Base-by-base conservation (phyloP, 2,888 invertebrate species). In the Physocephala rufipes region DNA sequence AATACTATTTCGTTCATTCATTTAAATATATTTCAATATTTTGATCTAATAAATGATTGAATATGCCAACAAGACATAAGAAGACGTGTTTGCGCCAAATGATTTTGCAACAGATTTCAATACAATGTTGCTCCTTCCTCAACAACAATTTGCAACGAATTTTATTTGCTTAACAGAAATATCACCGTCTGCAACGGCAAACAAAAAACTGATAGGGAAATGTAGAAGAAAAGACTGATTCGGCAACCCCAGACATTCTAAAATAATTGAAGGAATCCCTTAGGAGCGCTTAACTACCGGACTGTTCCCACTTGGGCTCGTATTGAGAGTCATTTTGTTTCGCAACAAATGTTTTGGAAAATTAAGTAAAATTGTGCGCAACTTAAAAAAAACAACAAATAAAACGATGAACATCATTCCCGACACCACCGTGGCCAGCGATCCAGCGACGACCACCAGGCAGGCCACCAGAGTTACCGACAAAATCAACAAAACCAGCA, bases 281-380 rank as follows among this genome's bases (percentile, higher is more conserved):
- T 28, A 2, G 15, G 26, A 2, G 3, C 28, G 21, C 26, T 26
- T 12, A 28, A n/a, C 26, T 7, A 2, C 21, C 47, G 15, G 26
- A 21, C 26, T 16, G 24, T 63, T 47, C 21, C 13, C 47, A 28
- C 36, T 51, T 53, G 36, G 16, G 53, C 53, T 66, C 36, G 66
- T 36, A 51, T 53, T 47, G 58, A 43, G 55, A 67, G 67, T 47
- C 62, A 62, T 68, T 68, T 68, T 45, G 68, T 68, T 59, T 51
- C 21, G 68, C 36, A 49, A 51, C 68, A 61, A 68, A 68, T 68
- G 62, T 68, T 68, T 36, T 68, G 68, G 68, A 68, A 68, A 68
- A 68, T 68, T 68, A 68, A 61, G 61, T 68, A 21, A 68, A 68
- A 51, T 68, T 47, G 68, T 68, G 49, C 49, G 58, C 61, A 62